Base-by-base conservation (phyloP, 2,888 invertebrate species). In the Agriotes lineatus region DNA sequence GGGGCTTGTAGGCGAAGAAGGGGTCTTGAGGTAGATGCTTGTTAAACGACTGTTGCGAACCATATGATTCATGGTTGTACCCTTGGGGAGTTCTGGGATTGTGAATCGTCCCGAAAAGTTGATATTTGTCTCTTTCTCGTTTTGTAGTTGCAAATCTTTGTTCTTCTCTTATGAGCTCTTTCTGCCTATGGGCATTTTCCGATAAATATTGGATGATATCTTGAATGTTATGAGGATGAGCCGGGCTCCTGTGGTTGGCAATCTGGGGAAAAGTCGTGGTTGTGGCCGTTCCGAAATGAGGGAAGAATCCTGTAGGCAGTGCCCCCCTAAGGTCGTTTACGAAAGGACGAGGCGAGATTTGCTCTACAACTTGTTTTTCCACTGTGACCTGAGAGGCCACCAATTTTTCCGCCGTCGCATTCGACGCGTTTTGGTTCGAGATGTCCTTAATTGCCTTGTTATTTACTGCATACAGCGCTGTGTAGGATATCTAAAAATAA, bases 1-100 rank as follows among this genome's bases (percentile, higher is more conserved):
- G 89, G 0, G 93, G 93, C 79, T 92, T 93, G 76, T 87, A 93
- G 1, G 86, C 88, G 78, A 88, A 89, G 71, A 93, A 87, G 14
- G 92, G 92, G 79, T 93, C 93, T 50, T 67, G 60, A 22, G 48
- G 56, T n/a, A n/a, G n/a, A n/a, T n/a, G n/a, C n/a, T n/a, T n/a
- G n/a, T n/a, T n/a, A n/a, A n/a, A n/a, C n/a, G n/a, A n/a, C 22
- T 52, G 35, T 22, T 69, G 18, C n/a, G 37, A 7, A 10, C 12
- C 2, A 22, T 48, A 5, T 5, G n/a, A 20, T 1, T n/a, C 20
- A 1, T 3, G 7, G n/a, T 4, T n/a, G 18, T 42, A 14, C 2
- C 6, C 9, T 2, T 48, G 2, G 9, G 57, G 33, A 6, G 4
- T 5, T 16, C 33, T 52, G 6, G 52, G 33, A 16, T 2, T 18